These are phyloP conservation scores for Leptinotarsa peninsularis DNA, from an alignment of 2,888 invertebrate species.

Conservation along the genomic window DNA sequence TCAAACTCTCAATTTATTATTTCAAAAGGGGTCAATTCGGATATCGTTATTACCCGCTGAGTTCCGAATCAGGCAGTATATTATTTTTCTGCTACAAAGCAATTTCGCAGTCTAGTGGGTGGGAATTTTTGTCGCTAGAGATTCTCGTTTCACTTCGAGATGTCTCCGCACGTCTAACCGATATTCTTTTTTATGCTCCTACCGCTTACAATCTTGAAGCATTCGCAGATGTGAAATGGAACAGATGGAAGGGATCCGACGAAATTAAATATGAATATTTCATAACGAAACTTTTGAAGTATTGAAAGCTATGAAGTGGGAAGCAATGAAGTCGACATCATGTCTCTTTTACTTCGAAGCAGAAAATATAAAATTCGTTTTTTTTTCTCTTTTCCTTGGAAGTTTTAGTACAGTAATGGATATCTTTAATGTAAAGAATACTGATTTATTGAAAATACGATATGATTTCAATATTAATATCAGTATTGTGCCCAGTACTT, in stretches of 20 bases:
- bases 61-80: background rate
- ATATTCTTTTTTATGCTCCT: slow-evolving; percentile 8
- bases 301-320: slow-evolving; percentile 32
- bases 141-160: slow-evolving; percentile 12
- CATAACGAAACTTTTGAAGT: slow-evolving; percentile 36
- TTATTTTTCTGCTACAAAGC: background rate
- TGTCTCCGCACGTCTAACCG: slow-evolving; percentile 13
- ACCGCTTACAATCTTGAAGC: slow-evolving; percentile 18
- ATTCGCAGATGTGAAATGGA: slow-evolving; percentile 29
- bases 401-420: background rate
- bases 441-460: background rate
- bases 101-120: background rate
- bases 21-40: too few relatives aligned
- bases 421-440: background rate
- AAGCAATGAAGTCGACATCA: slow-evolving; percentile 22
- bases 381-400: background rate
- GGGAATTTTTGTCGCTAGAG: background rate
- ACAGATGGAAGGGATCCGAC: slow-evolving; percentile 33
- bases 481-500: too few relatives aligned
- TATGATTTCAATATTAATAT: too few relatives aligned
- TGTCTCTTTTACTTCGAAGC: background rate
- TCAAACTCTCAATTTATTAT: too few relatives aligned
- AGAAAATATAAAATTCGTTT: background rate
- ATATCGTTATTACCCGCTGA: background rate
- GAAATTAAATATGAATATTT: slow-evolving; percentile 39